These are phyloP conservation scores for Stichopus horrens DNA, from an alignment of 53 echinoderm and acorn worm species.

Conservation along the genomic window DNA sequence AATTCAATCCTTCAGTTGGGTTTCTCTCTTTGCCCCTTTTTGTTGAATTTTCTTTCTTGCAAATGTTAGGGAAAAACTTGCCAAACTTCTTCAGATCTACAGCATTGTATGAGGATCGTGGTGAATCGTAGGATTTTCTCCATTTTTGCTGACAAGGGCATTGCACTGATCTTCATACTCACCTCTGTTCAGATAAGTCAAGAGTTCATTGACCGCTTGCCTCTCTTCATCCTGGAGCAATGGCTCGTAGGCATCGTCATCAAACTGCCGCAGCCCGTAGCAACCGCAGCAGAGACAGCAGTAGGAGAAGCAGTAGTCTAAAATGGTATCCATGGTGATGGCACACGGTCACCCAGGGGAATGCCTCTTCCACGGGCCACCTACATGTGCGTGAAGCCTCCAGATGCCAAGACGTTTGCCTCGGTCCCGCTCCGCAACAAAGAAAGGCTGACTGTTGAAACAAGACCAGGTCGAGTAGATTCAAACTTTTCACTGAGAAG, in stretches of 20 bases:
- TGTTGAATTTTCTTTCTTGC: too few relatives aligned
- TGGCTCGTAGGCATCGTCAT: constrained; percentile 91
- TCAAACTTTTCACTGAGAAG: too few relatives aligned
- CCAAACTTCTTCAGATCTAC: too few relatives aligned
- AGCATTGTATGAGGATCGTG: too few relatives aligned
- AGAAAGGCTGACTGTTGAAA: not conserved
- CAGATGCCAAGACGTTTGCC: not conserved
- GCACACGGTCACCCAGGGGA: not conserved
- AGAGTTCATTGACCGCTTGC: constrained; percentile 85
- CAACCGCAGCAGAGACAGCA: constrained; percentile 88
- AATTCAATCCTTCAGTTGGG: too few relatives aligned
- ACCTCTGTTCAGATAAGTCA: constrained; percentile 95
- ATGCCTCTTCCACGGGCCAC: not conserved
- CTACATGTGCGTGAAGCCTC: not conserved
- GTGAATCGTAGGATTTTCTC: too few relatives aligned
- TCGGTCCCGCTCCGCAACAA: not conserved
- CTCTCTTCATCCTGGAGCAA: constrained; percentile 87
- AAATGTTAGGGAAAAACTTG: too few relatives aligned
- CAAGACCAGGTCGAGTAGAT: too few relatives aligned
- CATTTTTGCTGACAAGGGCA: too few relatives aligned
- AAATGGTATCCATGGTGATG: constrained; percentile 67
- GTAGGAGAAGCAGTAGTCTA: constrained; percentile 80
- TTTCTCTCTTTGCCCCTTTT: too few relatives aligned
- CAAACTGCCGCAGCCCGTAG: constrained; percentile 64
- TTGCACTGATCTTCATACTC: not conserved